A percentile compares a stretch with the other conserved stretches of the same genome.
These are phyloP conservation scores for Tetramorium alpestre DNA, from an alignment of 1,140 invertebrate species.

Conservation along the genomic window DNA sequence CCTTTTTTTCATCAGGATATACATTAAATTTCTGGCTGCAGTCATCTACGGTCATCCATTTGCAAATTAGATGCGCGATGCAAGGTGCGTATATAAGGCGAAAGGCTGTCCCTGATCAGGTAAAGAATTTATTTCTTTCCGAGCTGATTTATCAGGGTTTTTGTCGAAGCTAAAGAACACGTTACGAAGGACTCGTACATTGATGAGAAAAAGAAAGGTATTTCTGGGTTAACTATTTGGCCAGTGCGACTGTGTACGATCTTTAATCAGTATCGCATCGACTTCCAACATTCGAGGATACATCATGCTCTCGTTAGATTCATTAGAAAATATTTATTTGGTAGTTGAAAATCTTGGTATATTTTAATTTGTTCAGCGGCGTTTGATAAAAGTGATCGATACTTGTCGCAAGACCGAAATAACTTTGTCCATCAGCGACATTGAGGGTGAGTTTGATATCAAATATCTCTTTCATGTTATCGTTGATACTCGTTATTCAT, in stretches of 20 bases:
- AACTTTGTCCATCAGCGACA: background rate
- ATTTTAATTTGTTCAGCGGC: background rate
- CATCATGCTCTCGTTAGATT: background rate
- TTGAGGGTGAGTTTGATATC: background rate
- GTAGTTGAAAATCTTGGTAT: background rate
- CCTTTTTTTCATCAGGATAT: background rate
- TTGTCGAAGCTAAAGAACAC: background rate
- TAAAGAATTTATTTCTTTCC: constrained; percentile 33
- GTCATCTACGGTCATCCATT: background rate
- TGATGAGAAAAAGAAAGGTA: background rate
- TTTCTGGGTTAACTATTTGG: constrained; percentile 10
- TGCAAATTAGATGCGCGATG: background rate
- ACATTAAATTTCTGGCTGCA: background rate
- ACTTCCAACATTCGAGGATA: background rate
- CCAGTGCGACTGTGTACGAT: background rate
- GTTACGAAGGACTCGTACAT: background rate
- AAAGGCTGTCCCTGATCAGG: constrained; percentile 29
- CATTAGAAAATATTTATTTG: background rate
- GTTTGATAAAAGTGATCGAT: background rate
- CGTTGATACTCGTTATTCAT: background rate
- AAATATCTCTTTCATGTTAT: background rate
- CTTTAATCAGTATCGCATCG: background rate
- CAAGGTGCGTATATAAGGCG: constrained; percentile 8
- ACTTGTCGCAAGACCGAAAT: background rate
- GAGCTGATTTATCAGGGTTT: constrained; percentile 12